Base-by-base conservation (phyloP, 2,888 invertebrate genomes). In the Drosophila anomalata region DNA sequence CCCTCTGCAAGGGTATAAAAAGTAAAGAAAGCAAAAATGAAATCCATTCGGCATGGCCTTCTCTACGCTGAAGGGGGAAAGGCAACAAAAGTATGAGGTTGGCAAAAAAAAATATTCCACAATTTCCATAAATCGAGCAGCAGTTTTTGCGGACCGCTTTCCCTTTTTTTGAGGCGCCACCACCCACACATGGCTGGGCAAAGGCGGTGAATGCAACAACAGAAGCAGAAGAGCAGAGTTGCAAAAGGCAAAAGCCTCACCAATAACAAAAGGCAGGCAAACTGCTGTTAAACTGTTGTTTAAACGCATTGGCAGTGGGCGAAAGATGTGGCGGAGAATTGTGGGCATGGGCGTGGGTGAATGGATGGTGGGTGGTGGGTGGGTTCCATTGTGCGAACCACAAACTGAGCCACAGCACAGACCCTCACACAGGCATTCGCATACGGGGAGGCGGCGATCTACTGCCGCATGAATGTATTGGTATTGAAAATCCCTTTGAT, bases 221-320 rank as follows among this genome's bases (percentile, higher is more conserved):
- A 54, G 56, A 54, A 63, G 14, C 26, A 44, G 47, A 60, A 50
- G 26, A 50, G 54, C 55, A 29, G 33, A 52, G 75, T 60, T 73
- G 81, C 75, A 80, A 76, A 83, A 42, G 73, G 70, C 75, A 63
- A 87, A 78, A 72, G 87, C 87, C 85, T 83, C 84, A 73, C 87
- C 82, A 82, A 82, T 77, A 88, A 84, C 88, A 88, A 84, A 88
- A 79, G 84, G 78, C 81, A 48, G 76, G 75, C 78, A 84, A 84
- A 86, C 88, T 86, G 78, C 84, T 79, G 83, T 84, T 84, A 84
- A 84, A 84, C 83, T 82, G 83, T 88, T 86, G 83, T 86, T 86
- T 83, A 84, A 84, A 83, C 88, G 86, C 79, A 87, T 82, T 87
- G 79, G 33, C 58, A 59, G 51, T 47, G 46, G 50, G 24, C 41